These are phyloP conservation scores for Cyclina sinensis DNA, from an alignment of 1,140 invertebrate genomes.

Conservation along the genomic window DNA sequence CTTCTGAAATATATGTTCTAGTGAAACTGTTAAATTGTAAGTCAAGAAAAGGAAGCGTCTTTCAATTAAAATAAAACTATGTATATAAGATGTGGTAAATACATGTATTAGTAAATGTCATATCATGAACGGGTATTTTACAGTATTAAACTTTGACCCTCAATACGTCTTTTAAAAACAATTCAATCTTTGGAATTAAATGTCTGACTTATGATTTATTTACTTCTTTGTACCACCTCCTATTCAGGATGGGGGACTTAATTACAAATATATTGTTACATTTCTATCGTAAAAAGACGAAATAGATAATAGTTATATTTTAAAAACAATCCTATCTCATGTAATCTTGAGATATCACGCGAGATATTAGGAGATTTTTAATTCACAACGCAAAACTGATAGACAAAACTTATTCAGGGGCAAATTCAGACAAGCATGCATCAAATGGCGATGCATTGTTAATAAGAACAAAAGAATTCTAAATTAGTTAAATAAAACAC, in stretches of 20 bases:
- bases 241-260: neutral
- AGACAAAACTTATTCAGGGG: neutral
- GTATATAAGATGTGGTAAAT: too few species aligned
- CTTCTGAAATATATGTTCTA: too few species aligned
- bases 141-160: neutral
- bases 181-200: neutral
- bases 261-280: neutral
- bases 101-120: too few species aligned
- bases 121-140: neutral
- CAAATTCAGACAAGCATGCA: neutral
- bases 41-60: too few species aligned
- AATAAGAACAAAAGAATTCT: conserved; percentile 4
- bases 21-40: too few species aligned
- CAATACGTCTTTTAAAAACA: neutral
- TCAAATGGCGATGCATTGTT: neutral
- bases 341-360: conserved; percentile 36
- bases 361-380: conserved; percentile 11
- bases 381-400: neutral
- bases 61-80: too few species aligned
- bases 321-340: conserved; percentile 17
- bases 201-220: neutral
- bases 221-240: neutral
- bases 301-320: neutral
- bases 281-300: neutral
- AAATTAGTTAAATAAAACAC: neutral